These are phyloP conservation scores for Probaryconus sp. DNA, from an alignment of 1,140 invertebrate genomes.

Conservation along the genomic window DNA sequence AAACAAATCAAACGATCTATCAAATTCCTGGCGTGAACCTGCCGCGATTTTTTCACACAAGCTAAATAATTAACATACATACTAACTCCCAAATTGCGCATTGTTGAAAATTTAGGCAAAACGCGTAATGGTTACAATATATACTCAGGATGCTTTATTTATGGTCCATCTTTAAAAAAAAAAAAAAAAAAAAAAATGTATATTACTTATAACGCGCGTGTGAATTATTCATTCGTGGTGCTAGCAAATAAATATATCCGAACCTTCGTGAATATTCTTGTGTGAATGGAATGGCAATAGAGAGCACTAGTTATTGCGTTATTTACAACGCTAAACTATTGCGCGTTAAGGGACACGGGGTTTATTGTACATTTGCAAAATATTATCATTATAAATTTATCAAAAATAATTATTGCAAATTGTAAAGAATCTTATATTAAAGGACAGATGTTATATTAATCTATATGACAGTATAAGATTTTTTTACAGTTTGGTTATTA, in stretches of 20 bases:
- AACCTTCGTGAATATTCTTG: slow-evolving; percentile 69
- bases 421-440: no score
- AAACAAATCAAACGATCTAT: slow-evolving; percentile 65
- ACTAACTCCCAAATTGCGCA: slow-evolving; percentile 64
- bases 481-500: no score
- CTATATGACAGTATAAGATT: no score
- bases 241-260: slow-evolving; percentile 71
- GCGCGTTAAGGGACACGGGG: no score
- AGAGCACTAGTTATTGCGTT: no score
- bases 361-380: no score
- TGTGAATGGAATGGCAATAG: no score
- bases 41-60: slow-evolving; percentile 49
- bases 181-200: slow-evolving; percentile 63
- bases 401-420: no score
- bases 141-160: slow-evolving; percentile 78
- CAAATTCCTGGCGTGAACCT: slow-evolving; percentile 7
- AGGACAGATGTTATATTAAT: no score
- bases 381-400: no score
- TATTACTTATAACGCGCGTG: slow-evolving; percentile 65
- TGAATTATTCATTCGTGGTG: slow-evolving; percentile 75
- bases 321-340: no score
- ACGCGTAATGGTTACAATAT: slow-evolving; percentile 77
- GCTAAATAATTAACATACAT: no score
- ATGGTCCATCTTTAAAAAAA: slow-evolving; percentile 72
- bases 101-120: slow-evolving; percentile 71